Evolutionary conservation across 2,888 invertebrate genomes (phyloP), one percentile per base, ranked within the genome.

Genomic region (Megamerina dolium): DNA sequence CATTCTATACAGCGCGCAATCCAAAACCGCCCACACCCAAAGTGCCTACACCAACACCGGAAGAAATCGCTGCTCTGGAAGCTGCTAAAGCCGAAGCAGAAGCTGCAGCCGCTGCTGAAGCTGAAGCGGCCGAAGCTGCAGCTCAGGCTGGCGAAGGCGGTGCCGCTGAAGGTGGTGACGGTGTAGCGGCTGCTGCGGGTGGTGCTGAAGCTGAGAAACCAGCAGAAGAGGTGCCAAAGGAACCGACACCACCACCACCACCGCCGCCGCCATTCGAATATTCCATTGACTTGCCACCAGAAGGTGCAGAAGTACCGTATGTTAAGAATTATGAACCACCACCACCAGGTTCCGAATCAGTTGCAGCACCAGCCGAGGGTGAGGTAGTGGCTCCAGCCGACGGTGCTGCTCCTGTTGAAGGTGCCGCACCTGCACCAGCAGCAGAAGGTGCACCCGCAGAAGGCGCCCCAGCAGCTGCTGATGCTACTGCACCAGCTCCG

Each of bases 251-350:
- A 44, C 70, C 72, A 37, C 72, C 71, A 50, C 70, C 69, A 52
- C 68, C 68, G 52, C 71, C 71, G 49, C 66, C 69, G 55, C 73
- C 72, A 64, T 72, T 72, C 50, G 72, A 72, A 41, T 72, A 71
- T 54, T 54, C 61, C 12, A 65, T 69, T 53, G 71, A 72, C 51
- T 60, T 72, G 53, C 73, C 72, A 39, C 72, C 72, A 63, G 72
- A 72, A 57, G 72, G 70, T 49, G 72, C 72, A 55, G 72, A 72
- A 52, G 73, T 72, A 38, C 72, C 72, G 37, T 72, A 58, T 50
- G 72, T 72, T 29, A 70, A 67, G 58, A 72, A 72, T 54, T 70
- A 66, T 51, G 72, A 68, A 46, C 57, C 62, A 51, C 70, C 71
- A 59, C 68, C 67, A 63, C 67, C 69, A 38, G 64, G 60, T 34